Evolutionary conservation across 2,113 vertebrate species (phyloP), one percentile per base, ranked within the genome.

Genomic region (Mirounga angustirostris): DNA sequence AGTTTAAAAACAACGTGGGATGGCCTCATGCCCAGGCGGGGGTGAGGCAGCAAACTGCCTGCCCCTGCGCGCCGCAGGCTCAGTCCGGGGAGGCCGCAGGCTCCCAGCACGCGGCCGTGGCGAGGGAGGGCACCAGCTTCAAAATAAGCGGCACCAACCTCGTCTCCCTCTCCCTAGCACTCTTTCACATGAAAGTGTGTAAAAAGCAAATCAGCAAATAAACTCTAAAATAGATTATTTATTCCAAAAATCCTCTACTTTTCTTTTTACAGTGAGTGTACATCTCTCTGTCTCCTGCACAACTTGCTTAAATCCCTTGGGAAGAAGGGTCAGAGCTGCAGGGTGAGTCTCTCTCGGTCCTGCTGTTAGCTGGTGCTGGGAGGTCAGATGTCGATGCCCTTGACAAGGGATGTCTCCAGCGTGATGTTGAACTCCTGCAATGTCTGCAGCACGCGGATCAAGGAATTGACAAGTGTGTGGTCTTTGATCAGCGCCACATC

Each of bases 351-450:
- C 40, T 85, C 86, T 88, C 1, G 12, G 89, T 87, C 94, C 81
- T 78, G 81, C 59, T 71, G 91, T 83, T 78, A 40, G 92, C 87
- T 96, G 95, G 92, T 92, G 92, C 84, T 28, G 56, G 52, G 58
- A 98, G 71, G 94, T 99, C 98, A 99, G 98, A 99, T 99, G 97
- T 99, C 99, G 0, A 99, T 99, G 95, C 99, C 99, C 99, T 99
- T 99, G 97, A 99, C 99, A 5, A 99, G 99, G 22, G 99, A 99
- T 0, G 99, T 99, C 98, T 99, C 99, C 98, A 99, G 99, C 13
- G 99, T 99, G 98, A 99, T 99, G 98, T 99, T 99, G 98, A 99
- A 99, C 97, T 99, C 99, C 98, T 99, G 99, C 98, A 99, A 98
- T 82, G 99, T 99, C 99, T 99, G 99, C 95, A 99, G 99, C 86